Evolutionary conservation across 1,140 invertebrate genomes (phyloP), one percentile per base, ranked within the genome.

Genomic region (Drosophila albomicans): DNA sequence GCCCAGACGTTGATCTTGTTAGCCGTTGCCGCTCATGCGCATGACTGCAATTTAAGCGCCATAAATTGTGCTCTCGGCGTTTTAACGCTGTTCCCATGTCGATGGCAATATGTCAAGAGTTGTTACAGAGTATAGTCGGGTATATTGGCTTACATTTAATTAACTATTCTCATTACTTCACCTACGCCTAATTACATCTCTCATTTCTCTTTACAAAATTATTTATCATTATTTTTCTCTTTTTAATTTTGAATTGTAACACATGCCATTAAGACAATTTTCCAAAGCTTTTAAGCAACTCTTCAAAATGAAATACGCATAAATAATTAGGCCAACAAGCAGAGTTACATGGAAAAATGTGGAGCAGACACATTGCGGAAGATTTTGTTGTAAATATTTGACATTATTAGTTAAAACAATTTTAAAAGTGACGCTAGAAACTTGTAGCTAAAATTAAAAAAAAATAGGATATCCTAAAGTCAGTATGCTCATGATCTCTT

Each of bases 1-100:
- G 57, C 43, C n/a, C 51, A 30, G 58, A 64, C 54, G 65, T 56
- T 70, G 73, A 88, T 78, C 79, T 88, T 87, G 84, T 87, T 88
- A 80, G 84, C 75, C 69, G 78, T 78, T 81, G 78, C 82, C 78
- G 70, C 77, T 88, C 67, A 88, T 82, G 84, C 84, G 84, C 84
- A 82, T 87, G 84, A 87, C 80, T 87, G 84, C 84, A 88, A 87
- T 88, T 87, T 87, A 87, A 88, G 84, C 84, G 84, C 84, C 84
- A 87, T 87, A 87, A 87, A 87, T 87, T 87, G 62, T 88, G 65
- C 64, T 70, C 62, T 57, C 82, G 62, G 64, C 28, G 59, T 70
- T 63, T 59, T 43, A 77, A 51, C 25, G 62, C 63, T 41, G 57
- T 54, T 75, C 72, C 48, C 66, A 54, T 54, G 46, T 77, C 67